Conservation (phyloP, 2,888 invertebrate genomes). For the Itoplectis maculator region DNA sequence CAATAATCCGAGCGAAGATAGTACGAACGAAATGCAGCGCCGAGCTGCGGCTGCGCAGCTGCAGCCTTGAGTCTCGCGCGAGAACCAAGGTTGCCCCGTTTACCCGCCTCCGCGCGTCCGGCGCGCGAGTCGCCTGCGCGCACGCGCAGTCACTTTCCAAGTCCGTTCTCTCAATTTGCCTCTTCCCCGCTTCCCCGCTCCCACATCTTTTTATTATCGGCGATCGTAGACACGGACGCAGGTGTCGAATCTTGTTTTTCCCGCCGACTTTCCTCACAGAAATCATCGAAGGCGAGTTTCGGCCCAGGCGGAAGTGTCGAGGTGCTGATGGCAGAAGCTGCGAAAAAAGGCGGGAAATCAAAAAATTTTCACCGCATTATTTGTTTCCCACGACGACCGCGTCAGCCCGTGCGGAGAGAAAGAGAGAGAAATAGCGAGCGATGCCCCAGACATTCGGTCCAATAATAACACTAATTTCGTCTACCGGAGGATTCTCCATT, state of each 20-base stretch:
- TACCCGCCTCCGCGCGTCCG: conserved; percentile 70
- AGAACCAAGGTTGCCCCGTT: conserved; percentile 77
- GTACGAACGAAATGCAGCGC: conserved; percentile 44
- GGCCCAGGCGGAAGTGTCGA: no score
- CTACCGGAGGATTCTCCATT: conserved; percentile 82
- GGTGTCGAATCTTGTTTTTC: conserved; percentile 16
- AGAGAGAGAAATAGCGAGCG: no score
- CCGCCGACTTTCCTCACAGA: conserved; percentile 10
- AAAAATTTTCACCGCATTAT: no score
- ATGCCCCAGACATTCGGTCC: conserved; percentile 83
- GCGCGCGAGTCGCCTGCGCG: conserved; percentile 66
- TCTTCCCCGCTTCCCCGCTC: conserved; percentile 24
- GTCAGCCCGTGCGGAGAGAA: conserved; percentile 68
- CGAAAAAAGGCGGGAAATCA: no score
- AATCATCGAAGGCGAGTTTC: no score
- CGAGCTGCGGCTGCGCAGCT: conserved; percentile 59
- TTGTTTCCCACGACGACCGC: conserved; percentile 77
- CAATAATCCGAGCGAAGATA: conserved; percentile 60
- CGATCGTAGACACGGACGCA: neutral
- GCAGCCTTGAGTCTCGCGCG: conserved; percentile 76
- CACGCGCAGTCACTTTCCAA: conserved; percentile 77
- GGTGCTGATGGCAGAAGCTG: no score
- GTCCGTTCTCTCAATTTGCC: conserved; percentile 66
- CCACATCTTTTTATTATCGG: conserved; percentile 16
- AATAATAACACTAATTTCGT: conserved; percentile 84